Percentiles rank a stretch among this genome's conserved stretches.
phyloP scores from a whole-genome alignment of 2,888 invertebrate genomes.

The Cremastinae sp. region DNA sequence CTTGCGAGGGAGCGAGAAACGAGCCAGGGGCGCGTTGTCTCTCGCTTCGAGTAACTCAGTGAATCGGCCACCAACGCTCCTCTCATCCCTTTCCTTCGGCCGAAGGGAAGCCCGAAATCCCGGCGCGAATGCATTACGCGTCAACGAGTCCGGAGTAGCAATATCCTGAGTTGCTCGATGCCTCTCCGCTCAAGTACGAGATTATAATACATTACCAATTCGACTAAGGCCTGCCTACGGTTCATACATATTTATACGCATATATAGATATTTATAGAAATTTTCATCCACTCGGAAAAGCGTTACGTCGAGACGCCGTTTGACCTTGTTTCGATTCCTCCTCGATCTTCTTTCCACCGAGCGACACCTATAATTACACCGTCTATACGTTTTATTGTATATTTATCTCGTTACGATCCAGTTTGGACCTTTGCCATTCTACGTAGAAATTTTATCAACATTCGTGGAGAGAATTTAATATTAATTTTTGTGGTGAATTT shows the following conservation, averaged over 20 bases:
- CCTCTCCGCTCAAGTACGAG: conserved; percentile 65
- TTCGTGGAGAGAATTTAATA: too few relatives aligned
- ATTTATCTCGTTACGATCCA: not conserved
- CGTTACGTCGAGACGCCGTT: conserved; percentile 52
- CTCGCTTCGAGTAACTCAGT: conserved; percentile 45
- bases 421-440: too few relatives aligned
- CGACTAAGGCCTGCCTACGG: conserved; percentile 68
- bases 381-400: not conserved
- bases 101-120: conserved; percentile 73
- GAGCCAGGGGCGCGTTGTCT: conserved; percentile 40
- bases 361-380: too few relatives aligned
- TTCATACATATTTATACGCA: conserved; percentile 5
- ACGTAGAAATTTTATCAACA: too few relatives aligned
- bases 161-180: conserved; percentile 76
- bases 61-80: conserved; percentile 51
- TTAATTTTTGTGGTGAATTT: too few relatives aligned
- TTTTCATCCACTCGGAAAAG: conserved; percentile 7
- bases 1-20: conserved; percentile 42
- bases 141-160: conserved; percentile 80
- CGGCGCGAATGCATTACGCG: conserved; percentile 80
- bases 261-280: conserved; percentile 11
- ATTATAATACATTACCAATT: conserved; percentile 81
- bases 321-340: conserved; percentile 70
- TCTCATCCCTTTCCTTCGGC: conserved; percentile 47
- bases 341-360: too few relatives aligned